phyloP scores from a whole-genome alignment of 2,113 vertebrate species.

The Illadopsis cleaveri region DNA sequence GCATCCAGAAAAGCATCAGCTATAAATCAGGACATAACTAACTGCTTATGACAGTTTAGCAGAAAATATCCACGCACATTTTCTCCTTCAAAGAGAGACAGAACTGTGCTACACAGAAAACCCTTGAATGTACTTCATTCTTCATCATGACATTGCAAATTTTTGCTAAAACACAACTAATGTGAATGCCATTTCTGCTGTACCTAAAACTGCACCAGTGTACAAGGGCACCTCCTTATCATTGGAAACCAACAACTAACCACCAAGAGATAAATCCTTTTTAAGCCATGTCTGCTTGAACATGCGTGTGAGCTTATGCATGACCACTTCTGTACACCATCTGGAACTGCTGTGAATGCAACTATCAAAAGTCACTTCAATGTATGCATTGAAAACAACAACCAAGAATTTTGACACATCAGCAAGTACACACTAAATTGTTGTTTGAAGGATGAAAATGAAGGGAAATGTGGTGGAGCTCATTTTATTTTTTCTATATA shows the following conservation, averaged over 20 bases:
- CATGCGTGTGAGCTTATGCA: not conserved
- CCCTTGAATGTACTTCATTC: not conserved
- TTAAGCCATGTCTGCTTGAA: not conserved
- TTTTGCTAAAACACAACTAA: not conserved
- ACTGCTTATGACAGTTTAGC: not conserved
- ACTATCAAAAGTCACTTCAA: not conserved
- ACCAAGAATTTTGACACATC: fast-evolving
- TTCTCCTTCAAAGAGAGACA: not conserved
- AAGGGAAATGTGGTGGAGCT: not conserved
- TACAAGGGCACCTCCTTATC: not conserved
- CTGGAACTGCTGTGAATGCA: not conserved
- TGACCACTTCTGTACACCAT: not conserved
- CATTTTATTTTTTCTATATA: not conserved
- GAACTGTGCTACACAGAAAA: not conserved
- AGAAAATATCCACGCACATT: not conserved
- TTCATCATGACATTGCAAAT: not conserved
- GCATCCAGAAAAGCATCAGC: not conserved
- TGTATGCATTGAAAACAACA: not conserved
- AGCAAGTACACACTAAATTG: not conserved
- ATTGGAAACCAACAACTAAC: not conserved
- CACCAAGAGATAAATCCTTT: not conserved
- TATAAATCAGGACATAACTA: not conserved
- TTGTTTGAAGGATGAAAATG: not conserved
- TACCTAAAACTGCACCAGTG: not conserved
- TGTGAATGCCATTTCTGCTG: not conserved